phyloP scores from a whole-genome alignment of 2,888 invertebrate genomes.

The Alsophila aescularia region DNA sequence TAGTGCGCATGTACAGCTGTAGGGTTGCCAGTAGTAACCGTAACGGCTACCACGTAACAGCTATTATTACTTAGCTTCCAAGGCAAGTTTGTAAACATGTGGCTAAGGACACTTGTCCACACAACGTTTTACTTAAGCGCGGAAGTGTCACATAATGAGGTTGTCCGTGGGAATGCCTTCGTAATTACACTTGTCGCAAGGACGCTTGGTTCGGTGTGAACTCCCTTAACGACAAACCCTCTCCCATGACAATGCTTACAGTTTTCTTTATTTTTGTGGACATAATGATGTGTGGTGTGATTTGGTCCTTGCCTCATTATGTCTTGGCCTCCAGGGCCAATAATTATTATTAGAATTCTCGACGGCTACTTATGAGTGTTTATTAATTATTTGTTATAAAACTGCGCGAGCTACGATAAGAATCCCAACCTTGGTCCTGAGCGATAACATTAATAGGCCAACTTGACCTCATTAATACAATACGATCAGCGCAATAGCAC shows the following conservation, averaged over 20 bases:
- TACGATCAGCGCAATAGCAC: conserved; percentile 8
- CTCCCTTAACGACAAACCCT: conserved; percentile 46
- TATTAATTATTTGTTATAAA: conserved; percentile 1
- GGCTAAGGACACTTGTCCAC: conserved; percentile 49
- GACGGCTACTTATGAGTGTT: neutral
- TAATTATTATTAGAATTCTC: neutral
- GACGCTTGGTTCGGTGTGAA: conserved; percentile 43
- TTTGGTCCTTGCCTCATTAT: conserved; percentile 13
- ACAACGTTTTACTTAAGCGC: conserved; percentile 31
- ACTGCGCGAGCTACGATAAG: conserved; percentile 22
- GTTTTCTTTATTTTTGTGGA: conserved; percentile 36
- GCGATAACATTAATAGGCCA: conserved; percentile 52
- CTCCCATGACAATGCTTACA: conserved; percentile 45
- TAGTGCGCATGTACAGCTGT: conserved; percentile 65
- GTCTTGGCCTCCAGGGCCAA: too few relatives aligned
- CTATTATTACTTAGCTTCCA: conserved; percentile 35
- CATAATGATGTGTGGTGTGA: conserved; percentile 32
- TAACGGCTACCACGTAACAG: conserved; percentile 32
- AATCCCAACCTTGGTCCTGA: conserved; percentile 49
- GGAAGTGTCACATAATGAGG: conserved; percentile 63
- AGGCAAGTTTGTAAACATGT: conserved; percentile 38
- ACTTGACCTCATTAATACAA: conserved; percentile 35
- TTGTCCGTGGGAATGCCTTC: conserved; percentile 62
- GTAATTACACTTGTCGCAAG: conserved; percentile 50
- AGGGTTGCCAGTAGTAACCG: conserved; percentile 46